A percentile compares a stretch with the other conserved stretches of the same genome.
phyloP scores from a whole-genome alignment of 2,888 invertebrate genomes.

The Cyclophora albipunctata region DNA sequence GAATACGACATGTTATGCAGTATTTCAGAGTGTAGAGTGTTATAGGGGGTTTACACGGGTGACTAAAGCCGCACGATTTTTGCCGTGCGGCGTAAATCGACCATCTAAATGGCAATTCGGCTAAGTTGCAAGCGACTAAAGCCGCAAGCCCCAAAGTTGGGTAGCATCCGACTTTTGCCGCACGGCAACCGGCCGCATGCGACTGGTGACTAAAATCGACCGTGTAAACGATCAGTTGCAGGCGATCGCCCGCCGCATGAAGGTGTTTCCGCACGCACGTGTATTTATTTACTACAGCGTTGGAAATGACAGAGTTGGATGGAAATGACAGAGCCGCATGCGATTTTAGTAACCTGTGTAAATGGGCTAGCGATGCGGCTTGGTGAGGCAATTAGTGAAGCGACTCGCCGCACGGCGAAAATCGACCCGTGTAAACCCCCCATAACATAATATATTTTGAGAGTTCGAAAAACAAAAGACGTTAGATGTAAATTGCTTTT shows the following conservation, averaged over 20 bases:
- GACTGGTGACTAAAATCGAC: conserved; percentile 13
- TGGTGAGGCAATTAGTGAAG: conserved; percentile 22
- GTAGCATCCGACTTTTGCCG: conserved; percentile 32
- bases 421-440: conserved; percentile 28
- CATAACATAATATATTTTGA: background rate
- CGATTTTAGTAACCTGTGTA: conserved; percentile 34
- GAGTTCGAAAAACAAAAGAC: no score
- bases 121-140: conserved; percentile 31
- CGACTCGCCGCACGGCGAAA: conserved; percentile 32
- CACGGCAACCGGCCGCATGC: conserved; percentile 32
- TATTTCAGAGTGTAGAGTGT: background rate
- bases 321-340: conserved; percentile 34
- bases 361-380: conserved; percentile 32
- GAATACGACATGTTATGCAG: no score
- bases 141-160: conserved; percentile 34
- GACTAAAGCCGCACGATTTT: conserved; percentile 27
- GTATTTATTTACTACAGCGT: no score
- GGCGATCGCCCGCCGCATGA: conserved; percentile 16
- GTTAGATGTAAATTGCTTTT: no score
- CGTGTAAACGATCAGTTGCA: conserved; percentile 17
- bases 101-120: conserved; percentile 25
- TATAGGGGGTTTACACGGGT: conserved; percentile 20
- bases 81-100: conserved; percentile 22
- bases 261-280: no score
- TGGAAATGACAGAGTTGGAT: no score